A percentile compares a stretch with the other conserved stretches of the same genome.
Conservation (phyloP, 2,113 vertebrate genomes). For the Ciconia maguari region DNA sequence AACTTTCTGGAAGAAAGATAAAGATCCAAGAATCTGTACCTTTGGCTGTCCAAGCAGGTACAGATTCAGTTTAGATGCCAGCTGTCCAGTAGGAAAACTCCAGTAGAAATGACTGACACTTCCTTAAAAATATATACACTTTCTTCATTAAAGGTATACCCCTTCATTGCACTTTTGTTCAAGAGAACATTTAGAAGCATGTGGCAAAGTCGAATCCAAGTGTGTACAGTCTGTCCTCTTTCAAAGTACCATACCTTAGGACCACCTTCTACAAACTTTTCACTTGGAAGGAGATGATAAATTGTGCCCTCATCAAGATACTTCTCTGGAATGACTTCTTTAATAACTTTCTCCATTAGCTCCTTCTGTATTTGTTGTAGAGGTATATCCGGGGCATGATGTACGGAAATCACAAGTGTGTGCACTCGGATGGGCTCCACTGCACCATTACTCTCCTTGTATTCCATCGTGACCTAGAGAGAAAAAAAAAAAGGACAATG, state of each 20-base stretch:
- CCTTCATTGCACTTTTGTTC: neutral
- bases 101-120: neutral
- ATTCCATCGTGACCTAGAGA: conserved; percentile 82
- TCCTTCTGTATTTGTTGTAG: conserved; percentile 82
- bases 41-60: neutral
- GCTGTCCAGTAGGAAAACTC: neutral
- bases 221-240: neutral
- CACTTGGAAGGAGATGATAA: conserved; percentile 59
- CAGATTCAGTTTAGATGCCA: neutral
- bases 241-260: conserved; percentile 33
- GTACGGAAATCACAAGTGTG: conserved; percentile 82
- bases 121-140: neutral
- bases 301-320: conserved; percentile 55
- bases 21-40: neutral
- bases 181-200: neutral
- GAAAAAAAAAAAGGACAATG: neutral
- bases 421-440: conserved; percentile 81
- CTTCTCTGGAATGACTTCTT: conserved; percentile 78
- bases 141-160: neutral
- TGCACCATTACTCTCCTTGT: conserved; percentile 77
- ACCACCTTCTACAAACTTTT: conserved; percentile 52
- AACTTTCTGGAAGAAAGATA: neutral
- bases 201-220: neutral
- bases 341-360: conserved; percentile 81
- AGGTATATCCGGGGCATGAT: conserved; percentile 73